Evolutionary conservation across 37 sponge, comb jelly and placozoan species (phyloP).

Genomic region (Diacarnus erythraeanus): DNA sequence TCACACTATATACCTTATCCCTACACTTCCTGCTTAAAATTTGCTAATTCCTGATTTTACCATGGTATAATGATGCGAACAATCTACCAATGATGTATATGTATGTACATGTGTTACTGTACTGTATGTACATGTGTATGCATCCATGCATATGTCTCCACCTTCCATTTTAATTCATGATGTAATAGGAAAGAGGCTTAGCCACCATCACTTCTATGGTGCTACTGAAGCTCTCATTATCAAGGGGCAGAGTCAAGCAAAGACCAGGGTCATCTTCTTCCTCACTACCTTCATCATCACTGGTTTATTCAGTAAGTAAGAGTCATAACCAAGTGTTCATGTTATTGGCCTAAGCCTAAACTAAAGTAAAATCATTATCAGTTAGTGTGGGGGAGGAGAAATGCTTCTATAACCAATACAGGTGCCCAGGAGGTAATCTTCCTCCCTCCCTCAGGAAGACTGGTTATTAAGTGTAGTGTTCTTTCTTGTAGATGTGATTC

Average conservation of each 20-base stretch:
- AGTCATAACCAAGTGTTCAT: too few species aligned
- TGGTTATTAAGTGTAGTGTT: too few species aligned
- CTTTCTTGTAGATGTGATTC: neutral
- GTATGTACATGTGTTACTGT: neutral
- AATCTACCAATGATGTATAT: neutral
- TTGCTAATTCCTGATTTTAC: neutral
- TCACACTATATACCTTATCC: neutral
- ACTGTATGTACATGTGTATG: neutral
- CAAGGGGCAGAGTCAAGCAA: conserved; percentile 44
- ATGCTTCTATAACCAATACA: too few species aligned
- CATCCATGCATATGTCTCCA: neutral
- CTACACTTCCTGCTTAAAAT: neutral
- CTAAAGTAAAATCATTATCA: too few species aligned
- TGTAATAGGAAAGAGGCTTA: neutral
- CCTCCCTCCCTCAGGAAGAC: too few species aligned
- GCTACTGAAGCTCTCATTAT: conserved; percentile 25
- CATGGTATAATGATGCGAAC: neutral
- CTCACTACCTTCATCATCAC: conserved; percentile 48
- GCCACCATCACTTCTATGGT: conserved; percentile 13
- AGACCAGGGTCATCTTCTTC: conserved; percentile 39
- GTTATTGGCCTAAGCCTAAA: too few species aligned
- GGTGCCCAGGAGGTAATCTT: neutral
- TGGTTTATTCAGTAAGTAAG: conserved; percentile 53
- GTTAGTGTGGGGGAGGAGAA: too few species aligned
- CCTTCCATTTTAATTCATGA: neutral